phyloP scores from a whole-genome alignment of 2,888 invertebrate species.

The Caenorhabditis japonica region DNA sequence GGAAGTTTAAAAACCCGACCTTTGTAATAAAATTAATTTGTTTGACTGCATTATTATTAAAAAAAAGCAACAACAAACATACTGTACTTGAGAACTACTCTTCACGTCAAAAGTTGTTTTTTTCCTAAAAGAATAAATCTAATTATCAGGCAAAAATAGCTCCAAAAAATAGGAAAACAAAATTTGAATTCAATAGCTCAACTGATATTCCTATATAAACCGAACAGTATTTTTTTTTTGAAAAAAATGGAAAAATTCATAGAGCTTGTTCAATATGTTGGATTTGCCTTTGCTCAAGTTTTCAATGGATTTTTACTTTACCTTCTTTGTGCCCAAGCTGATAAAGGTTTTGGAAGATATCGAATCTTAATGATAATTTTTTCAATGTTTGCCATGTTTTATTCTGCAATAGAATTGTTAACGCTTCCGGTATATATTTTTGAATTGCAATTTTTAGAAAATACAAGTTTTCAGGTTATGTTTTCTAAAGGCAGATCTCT shows the following conservation, averaged over 20 bases:
- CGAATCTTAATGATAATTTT: constrained; percentile 28
- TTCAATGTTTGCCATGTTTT: constrained; percentile 22
- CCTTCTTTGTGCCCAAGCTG: constrained; percentile 5
- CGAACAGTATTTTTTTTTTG: too few species aligned
- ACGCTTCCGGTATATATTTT: constrained; percentile 16
- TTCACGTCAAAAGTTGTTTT: too few species aligned
- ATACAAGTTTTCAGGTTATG: constrained; percentile 11
- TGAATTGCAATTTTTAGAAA: not conserved
- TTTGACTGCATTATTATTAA: too few species aligned
- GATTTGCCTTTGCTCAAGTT: constrained; percentile 15
- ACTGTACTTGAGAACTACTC: too few species aligned
- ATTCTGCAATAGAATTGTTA: constrained; percentile 18
- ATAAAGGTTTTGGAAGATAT: constrained; percentile 22
- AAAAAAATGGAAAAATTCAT: constrained; percentile 4
- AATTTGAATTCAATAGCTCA: too few species aligned
- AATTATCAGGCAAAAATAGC: too few species aligned
- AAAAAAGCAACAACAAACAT: too few species aligned
- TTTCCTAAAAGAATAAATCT: too few species aligned
- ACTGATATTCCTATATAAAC: too few species aligned
- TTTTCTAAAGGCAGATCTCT: constrained; percentile 27
- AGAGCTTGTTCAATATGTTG: constrained; percentile 13
- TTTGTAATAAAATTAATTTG: too few species aligned
- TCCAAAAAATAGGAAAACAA: too few species aligned
- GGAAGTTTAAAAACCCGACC: too few species aligned
- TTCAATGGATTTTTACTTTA: constrained; percentile 18